Percentiles rank a stretch among this genome's conserved stretches.
These are phyloP conservation scores for Anthopleura xanthogrammica DNA, from an alignment of 92 coral and sea anemone species.

Conservation along the genomic window DNA sequence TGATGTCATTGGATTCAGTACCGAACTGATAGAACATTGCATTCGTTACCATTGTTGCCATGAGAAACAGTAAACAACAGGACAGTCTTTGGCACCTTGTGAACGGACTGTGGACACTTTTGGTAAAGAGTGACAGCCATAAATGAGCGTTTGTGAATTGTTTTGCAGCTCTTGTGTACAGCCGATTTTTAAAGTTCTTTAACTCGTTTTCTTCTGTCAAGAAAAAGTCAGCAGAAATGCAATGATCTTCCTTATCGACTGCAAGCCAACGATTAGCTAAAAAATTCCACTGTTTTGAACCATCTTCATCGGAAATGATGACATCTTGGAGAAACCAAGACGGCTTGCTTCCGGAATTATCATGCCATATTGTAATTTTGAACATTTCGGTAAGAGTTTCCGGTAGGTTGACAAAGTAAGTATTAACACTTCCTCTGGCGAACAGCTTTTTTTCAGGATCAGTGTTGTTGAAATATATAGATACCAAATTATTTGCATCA, in stretches of 20 bases:
- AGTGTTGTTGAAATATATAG: slow-evolving; percentile 54
- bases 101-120: slow-evolving; percentile 66
- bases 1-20: slow-evolving; percentile 36
- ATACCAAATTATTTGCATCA: slow-evolving; percentile 46
- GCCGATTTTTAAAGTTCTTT: slow-evolving; percentile 55
- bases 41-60: slow-evolving; percentile 73
- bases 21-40: slow-evolving; percentile 78
- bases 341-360: slow-evolving; percentile 73
- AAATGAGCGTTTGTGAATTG: slow-evolving; percentile 70
- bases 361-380: slow-evolving; percentile 86
- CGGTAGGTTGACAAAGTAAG: slow-evolving; percentile 62
- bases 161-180: slow-evolving; percentile 58
- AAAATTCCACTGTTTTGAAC: slow-evolving; percentile 55
- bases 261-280: slow-evolving; percentile 50
- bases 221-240: slow-evolving; percentile 42
- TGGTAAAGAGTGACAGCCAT: slow-evolving; percentile 71
- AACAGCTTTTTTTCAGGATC: slow-evolving; percentile 38
- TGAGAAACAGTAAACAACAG: slow-evolving; percentile 68
- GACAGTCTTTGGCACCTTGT: slow-evolving; percentile 77
- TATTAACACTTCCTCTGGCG: slow-evolving; percentile 77
- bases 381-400: slow-evolving; percentile 60
- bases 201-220: slow-evolving; percentile 51
- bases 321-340: slow-evolving; percentile 76
- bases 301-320: slow-evolving; percentile 49
- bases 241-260: slow-evolving; percentile 65